A percentile compares a stretch with the other conserved stretches of the same genome.
Evolutionary conservation across 1,140 invertebrate species (phyloP).

Genomic region (Platyura marginata): DNA sequence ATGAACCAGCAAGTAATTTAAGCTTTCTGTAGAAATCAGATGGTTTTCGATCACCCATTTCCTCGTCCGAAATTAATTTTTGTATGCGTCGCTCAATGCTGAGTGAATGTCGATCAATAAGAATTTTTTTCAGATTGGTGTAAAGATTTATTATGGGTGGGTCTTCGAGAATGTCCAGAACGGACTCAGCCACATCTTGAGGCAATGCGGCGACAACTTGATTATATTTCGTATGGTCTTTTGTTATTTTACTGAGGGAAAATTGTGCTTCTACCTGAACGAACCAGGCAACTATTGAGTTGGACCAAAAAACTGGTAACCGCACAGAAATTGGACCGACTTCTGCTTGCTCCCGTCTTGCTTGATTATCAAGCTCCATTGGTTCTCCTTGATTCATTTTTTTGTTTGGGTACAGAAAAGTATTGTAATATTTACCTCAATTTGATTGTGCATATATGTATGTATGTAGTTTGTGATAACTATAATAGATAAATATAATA

Average conservation of each 20-base stretch:
- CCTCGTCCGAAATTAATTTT: not conserved
- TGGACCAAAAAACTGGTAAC: too few relatives aligned
- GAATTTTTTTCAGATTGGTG: not conserved
- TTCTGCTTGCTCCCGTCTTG: too few relatives aligned
- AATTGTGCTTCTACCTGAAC: not conserved
- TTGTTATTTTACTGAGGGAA: not conserved
- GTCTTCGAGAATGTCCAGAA: not conserved
- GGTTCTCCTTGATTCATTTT: too few relatives aligned
- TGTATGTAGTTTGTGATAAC: too few relatives aligned
- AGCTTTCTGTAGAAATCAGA: conserved; percentile 8
- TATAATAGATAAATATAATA: too few relatives aligned
- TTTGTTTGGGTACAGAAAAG: too few relatives aligned
- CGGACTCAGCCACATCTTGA: not conserved
- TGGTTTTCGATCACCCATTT: conserved; percentile 7
- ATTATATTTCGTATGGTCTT: not conserved
- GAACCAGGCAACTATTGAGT: too few relatives aligned
- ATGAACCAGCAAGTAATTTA: conserved; percentile 4
- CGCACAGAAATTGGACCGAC: too few relatives aligned
- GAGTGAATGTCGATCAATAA: not conserved
- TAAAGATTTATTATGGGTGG: not conserved
- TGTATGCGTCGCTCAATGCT: not conserved
- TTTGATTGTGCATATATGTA: too few relatives aligned
- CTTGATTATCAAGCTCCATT: too few relatives aligned
- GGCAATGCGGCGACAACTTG: not conserved
- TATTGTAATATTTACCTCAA: too few relatives aligned